phyloP scores from a whole-genome alignment of 2,888 invertebrate genomes.

The Drosophila leonis region DNA sequence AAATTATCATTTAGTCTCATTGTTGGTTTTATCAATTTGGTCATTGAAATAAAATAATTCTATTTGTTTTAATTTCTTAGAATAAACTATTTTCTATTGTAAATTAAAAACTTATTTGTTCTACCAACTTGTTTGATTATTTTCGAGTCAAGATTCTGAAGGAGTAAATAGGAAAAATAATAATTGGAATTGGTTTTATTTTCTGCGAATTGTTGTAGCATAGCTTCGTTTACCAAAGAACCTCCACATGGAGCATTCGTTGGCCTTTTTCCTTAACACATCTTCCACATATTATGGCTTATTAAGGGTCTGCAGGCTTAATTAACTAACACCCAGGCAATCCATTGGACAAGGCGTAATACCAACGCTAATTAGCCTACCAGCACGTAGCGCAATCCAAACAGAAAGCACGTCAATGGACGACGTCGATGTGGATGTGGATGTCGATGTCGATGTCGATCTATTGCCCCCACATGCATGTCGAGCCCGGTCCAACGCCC shows the following conservation, averaged over 20 bases:
- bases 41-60: not conserved
- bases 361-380: constrained; percentile 69
- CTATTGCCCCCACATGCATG: constrained; percentile 77
- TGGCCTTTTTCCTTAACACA: constrained; percentile 26
- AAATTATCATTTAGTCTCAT: not conserved
- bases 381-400: constrained; percentile 76
- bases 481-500: constrained; percentile 69
- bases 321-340: constrained; percentile 77
- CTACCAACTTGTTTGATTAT: not conserved
- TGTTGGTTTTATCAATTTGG: no score
- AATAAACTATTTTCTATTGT: not conserved
- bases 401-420: constrained; percentile 64
- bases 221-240: not conserved
- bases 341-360: constrained; percentile 43
- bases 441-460: constrained; percentile 54
- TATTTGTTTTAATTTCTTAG: not conserved
- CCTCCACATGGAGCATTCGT: constrained; percentile 20
- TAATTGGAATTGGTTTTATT: constrained; percentile 1
- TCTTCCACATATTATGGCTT: constrained; percentile 62
- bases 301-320: constrained; percentile 66
- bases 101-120: not conserved
- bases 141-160: not conserved
- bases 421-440: constrained; percentile 7
- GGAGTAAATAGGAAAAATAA: not conserved
- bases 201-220: constrained; percentile 1